Percentiles rank a stretch among this genome's conserved stretches.
Conservation (phyloP, 92 coral and sea anemone species). For the Zoanthus solanderi region DNA sequence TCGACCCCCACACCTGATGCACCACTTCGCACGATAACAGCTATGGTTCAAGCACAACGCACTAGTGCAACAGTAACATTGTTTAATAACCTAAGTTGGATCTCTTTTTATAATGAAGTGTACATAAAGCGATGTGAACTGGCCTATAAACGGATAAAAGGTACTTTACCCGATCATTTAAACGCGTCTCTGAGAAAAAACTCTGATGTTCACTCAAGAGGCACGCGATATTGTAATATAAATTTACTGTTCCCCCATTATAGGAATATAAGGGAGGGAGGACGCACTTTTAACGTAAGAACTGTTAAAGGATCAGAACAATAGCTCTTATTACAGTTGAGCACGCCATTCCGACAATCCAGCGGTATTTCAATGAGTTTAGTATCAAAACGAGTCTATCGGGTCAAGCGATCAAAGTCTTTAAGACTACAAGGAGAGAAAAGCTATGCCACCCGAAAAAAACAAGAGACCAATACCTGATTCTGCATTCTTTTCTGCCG, state of each 20-base stretch:
- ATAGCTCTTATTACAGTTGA: conserved; percentile 52
- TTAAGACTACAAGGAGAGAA: background rate
- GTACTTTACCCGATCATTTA: too few species aligned
- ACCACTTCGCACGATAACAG: background rate
- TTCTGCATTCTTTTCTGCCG: conserved; percentile 53
- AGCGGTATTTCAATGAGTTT: background rate
- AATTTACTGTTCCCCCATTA: too few species aligned
- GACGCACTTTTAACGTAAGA: too few species aligned
- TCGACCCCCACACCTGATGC: background rate
- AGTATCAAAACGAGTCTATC: background rate
- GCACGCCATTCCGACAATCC: conserved; percentile 9
- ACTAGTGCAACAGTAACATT: too few species aligned
- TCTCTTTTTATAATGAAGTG: too few species aligned
- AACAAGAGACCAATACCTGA: conserved; percentile 39
- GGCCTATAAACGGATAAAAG: too few species aligned
- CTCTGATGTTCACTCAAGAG: background rate
- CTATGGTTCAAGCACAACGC: background rate
- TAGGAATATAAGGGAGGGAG: too few species aligned
- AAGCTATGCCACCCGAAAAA: conserved; percentile 24
- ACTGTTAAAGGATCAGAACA: too few species aligned
- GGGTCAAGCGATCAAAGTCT: conserved; percentile 37
- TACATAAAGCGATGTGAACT: too few species aligned
- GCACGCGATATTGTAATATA: too few species aligned
- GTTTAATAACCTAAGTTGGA: too few species aligned
- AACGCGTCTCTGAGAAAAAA: too few species aligned